Evolutionary conservation across 2,888 invertebrate genomes (phyloP).

Genomic region (Subacronicta megacephala): DNA sequence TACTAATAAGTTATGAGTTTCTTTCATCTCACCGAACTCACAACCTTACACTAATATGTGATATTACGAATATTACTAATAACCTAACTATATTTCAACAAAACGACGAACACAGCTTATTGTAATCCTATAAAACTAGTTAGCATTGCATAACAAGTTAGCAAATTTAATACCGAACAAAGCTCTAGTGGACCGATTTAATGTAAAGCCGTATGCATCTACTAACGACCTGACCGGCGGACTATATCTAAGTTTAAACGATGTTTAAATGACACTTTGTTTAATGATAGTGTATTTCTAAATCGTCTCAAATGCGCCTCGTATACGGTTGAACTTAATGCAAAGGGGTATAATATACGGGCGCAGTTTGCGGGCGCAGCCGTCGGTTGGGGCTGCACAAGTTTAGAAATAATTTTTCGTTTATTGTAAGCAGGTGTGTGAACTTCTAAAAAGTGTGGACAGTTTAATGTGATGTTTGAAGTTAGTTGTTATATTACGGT

Average conservation of each 20-base stretch:
- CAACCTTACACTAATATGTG: too few relatives aligned
- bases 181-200: conserved; percentile 37
- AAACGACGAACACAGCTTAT: conserved; percentile 13
- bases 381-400: conserved; percentile 29
- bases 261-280: conserved; percentile 61
- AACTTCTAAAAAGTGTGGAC: too few relatives aligned
- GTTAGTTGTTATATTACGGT: too few relatives aligned
- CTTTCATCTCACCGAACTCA: too few relatives aligned
- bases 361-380: conserved; percentile 26
- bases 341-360: conserved; percentile 56
- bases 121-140: conserved; percentile 36
- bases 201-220: conserved; percentile 41
- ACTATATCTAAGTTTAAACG: conserved; percentile 60
- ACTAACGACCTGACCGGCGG: conserved; percentile 48
- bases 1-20: too few relatives aligned
- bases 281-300: conserved; percentile 59
- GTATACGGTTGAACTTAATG: conserved; percentile 34
- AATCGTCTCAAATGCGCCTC: conserved; percentile 60
- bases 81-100: not conserved
- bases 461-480: too few relatives aligned
- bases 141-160: conserved; percentile 25
- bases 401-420: conserved; percentile 53
- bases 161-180: conserved; percentile 37
- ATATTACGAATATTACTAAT: too few relatives aligned
- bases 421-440: conserved; percentile 30